Conservation (phyloP, 2,888 invertebrate species). For the Zele albiditarsus region DNA sequence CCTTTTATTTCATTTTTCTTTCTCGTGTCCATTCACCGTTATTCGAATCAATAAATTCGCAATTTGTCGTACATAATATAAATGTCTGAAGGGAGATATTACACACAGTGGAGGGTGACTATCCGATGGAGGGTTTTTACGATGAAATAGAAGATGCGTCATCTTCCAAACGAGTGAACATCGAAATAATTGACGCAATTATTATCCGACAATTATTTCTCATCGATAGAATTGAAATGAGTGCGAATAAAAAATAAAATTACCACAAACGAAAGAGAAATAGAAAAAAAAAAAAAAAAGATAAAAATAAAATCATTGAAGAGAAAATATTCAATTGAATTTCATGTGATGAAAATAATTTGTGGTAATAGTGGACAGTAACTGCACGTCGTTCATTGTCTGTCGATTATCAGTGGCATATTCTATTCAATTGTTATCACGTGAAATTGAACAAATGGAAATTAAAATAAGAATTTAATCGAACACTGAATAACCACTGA, state of each 20-base stretch:
- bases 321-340: neutral
- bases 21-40: neutral
- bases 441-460: neutral
- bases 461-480: constrained; percentile 9
- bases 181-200: constrained; percentile 51
- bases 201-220: neutral
- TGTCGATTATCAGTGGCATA: neutral
- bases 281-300: neutral
- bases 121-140: neutral
- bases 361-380: neutral
- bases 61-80: neutral
- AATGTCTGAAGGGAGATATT: too few relatives aligned
- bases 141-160: neutral
- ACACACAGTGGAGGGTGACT: neutral
- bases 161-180: constrained; percentile 44
- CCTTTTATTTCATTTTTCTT: too few relatives aligned
- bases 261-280: neutral
- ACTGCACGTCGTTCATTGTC: neutral
- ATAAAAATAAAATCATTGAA: neutral
- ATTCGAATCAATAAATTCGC: neutral
- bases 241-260: neutral
- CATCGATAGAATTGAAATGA: neutral
- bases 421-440: constrained; percentile 10
- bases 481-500: neutral
- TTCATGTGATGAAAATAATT: neutral